Evolutionary conservation across 1,140 invertebrate species (phyloP).

Genomic region (Anastrepha ludens): DNA sequence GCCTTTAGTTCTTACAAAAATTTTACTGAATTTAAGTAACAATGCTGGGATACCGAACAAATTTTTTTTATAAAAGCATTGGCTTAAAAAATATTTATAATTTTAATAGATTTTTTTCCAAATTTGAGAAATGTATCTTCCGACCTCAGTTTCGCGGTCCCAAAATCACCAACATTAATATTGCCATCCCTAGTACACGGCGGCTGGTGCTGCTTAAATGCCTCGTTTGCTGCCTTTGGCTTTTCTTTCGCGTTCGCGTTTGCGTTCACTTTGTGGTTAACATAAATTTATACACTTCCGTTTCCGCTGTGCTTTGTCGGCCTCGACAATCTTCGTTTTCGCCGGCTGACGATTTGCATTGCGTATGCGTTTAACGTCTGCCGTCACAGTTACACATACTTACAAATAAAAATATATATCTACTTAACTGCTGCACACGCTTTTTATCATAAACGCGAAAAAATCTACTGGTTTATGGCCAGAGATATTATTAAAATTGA

Average conservation of each 20-base stretch:
- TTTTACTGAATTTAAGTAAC: no score
- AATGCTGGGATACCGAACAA: no score
- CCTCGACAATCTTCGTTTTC: neutral
- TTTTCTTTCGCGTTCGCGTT: neutral
- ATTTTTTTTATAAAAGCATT: no score
- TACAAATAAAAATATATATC: neutral
- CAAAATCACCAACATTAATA: no score
- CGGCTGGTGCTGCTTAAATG: neutral
- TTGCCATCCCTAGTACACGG: no score
- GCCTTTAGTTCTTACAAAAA: no score
- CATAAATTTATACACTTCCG: constrained; percentile 44
- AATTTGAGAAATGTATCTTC: no score
- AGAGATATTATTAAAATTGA: constrained; percentile 30
- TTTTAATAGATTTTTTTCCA: no score
- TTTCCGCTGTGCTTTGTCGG: constrained; percentile 15
- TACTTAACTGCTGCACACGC: no score
- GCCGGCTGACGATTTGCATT: constrained; percentile 9
- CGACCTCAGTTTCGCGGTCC: no score
- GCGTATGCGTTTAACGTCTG: constrained; percentile 12
- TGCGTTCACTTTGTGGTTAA: neutral
- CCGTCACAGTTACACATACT: neutral
- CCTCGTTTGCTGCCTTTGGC: neutral
- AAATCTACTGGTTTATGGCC: neutral
- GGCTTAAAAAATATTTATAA: no score
- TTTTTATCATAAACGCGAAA: neutral